Base-by-base conservation (phyloP, 2,888 invertebrate species). In the Cylindroiulus punctatus region DNA sequence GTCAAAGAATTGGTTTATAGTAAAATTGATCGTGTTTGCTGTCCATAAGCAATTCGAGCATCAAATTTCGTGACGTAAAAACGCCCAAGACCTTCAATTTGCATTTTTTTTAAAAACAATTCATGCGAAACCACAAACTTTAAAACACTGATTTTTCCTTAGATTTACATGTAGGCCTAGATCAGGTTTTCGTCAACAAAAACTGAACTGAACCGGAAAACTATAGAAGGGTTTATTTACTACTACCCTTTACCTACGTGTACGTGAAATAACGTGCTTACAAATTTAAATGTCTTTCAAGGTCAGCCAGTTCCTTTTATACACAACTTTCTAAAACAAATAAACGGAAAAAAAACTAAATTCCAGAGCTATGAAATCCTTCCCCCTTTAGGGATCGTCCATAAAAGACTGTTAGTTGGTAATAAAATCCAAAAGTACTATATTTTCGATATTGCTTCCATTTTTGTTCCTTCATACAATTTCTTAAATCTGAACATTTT, bases 161-260 rank as follows among this genome's bases (percentile, higher is more conserved):
- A n/a, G n/a, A n/a, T n/a, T n/a, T n/a, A n/a, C n/a, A n/a, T n/a
- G n/a, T 52, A 52, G 17, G 52, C 52, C 52, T 52, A 52, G 52
- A 52, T 52, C 65, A 26, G 65, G 65, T 65, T 65, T 65, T 65
- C 7, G 65, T 65, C 22, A 65, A 65, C 65, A 65, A 65, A 57
- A 65, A 65, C 65, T 65, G 65, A 65, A 65, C 26, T 65, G 26
- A 65, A 65, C 65, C 65, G 65, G 65, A 65, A 65, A 65, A 65
- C 65, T 26, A 65, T 5, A 26, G 22, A 65, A 65, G 12, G 22
- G 65, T 26, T 65, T 7, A 26, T 65, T 65, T 65, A 65, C 8
- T 65, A 65, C 8, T 26, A 26, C 65, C 26, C 65, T 65, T 65
- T 65, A 26, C 26, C 65, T 10, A 65, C 52, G 65, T 22, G 65